Evolutionary conservation across 2,797 vertebrate genomes (phyloP), one percentile per base, ranked within the genome.

Genomic region (Sebastes taczanowskii): DNA sequence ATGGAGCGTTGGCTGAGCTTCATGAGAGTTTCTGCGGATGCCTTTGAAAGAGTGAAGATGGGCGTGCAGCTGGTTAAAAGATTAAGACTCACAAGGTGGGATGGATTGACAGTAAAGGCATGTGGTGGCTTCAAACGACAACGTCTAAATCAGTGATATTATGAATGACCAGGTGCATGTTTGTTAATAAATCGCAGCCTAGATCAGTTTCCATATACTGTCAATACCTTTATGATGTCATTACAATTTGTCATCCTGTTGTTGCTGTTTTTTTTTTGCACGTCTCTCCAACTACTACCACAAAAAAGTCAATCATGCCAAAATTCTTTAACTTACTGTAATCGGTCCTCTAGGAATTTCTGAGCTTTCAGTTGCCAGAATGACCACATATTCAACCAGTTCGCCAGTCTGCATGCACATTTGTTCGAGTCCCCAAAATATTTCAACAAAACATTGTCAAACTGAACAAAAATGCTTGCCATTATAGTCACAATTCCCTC

Each of bases 1-100:
- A 65, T 22, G 69, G 83, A 86, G 77, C 42, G 16, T 42, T 80
- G 86, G 81, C 74, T 76, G 70, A 83, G 83, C 81, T 83, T 82
- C 64, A 63, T 22, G 56, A 64, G 78, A 70, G 60, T 74, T 79
- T 81, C 30, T 77, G 60, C 22, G 34, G 77, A 52, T 69, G 87
- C 52, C 27, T 88, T 80, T 81, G 63, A 86, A 77, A 71, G 59
- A 64, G 59, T n/a, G 52, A 42, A 75, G 61, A 78, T 29, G 75
- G 78, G 53, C 32, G 8, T 27, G 58, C 46, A 18, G 80, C 72
- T 74, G 70, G 74, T 52, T 73, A 16, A 77, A 65, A 74, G 71
- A 79, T 82, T 38, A 83, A 73, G 60, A 71, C 25, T 61, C 2
- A 10, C 16, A 20, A 34, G 49, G 30, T 23, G 62, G 56, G 55